Base-by-base conservation (phyloP, 2,797 vertebrate genomes). In the Telmatherina bonti region DNA sequence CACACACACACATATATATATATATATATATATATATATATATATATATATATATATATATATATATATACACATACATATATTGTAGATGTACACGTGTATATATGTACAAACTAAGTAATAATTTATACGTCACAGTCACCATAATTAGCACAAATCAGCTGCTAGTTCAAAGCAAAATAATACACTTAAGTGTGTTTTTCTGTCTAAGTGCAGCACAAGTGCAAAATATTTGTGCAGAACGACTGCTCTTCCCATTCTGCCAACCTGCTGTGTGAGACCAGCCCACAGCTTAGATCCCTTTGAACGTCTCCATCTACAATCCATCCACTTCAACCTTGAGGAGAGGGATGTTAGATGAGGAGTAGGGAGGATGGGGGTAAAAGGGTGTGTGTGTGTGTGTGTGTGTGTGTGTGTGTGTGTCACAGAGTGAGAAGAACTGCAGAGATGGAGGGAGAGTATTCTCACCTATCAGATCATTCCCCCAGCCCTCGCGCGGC, bases 381-480 rank as follows among this genome's bases (percentile, higher is more conserved):
- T 45, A 45, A 45, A n/a, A n/a, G 62, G 57, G 30, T 33, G 59
- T 27, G 65, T 59, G 62, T 51, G 36, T 57, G 27, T 64, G 29
- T 63, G 51, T 27, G 33, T 33, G 65, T 59, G 62, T 51, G 36
- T 57, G 27, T 64, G 29, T 63, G 51, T 27, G 33, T 33, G 16
- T 24, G 45, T 63, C 2, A 2, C 7, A 18, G 63, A 53, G 82
- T 16, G 75, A 49, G 4, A 73, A 67, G 29, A 68, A 74, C 43
- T 59, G 26, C 35, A 79, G 52, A 76, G 74, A 62, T 31, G 62
- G 61, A 78, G 71, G 79, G 75, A 83, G 83, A 84, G 89, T 86
- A 85, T 91, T 74, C 92, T 93, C 92, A 93, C 92, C 92, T 93
- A 92, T 92, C 84, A 84, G 92, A 88, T 93, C 92, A 92, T 89